Conservation (phyloP, 1,140 invertebrate species). For the Eciton burchellii region DNA sequence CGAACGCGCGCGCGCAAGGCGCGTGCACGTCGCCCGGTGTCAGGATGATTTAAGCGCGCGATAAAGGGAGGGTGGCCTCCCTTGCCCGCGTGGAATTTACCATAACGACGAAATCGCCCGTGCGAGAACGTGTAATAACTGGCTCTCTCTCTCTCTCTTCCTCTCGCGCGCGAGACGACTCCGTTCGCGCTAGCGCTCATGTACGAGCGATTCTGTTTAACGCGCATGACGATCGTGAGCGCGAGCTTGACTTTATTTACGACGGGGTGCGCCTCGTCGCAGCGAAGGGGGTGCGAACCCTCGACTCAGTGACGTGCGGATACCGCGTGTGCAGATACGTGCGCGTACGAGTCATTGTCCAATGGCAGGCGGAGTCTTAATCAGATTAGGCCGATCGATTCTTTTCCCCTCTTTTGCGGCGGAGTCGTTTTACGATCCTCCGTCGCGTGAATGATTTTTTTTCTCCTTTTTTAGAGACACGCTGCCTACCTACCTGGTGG, state of each 20-base stretch:
- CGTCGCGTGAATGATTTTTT: slow-evolving; percentile 51
- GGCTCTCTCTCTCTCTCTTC: too few relatives aligned
- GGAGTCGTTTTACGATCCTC: slow-evolving; percentile 50
- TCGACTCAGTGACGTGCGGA: slow-evolving; percentile 11
- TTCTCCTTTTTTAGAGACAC: neutral
- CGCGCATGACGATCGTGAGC: neutral
- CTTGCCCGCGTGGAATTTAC: slow-evolving; percentile 20
- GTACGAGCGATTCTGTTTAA: slow-evolving; percentile 41
- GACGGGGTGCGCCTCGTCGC: slow-evolving; percentile 42
- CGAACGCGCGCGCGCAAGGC: neutral
- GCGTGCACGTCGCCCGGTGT: slow-evolving; percentile 4
- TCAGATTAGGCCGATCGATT: slow-evolving; percentile 77
- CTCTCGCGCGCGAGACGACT: slow-evolving; percentile 3
- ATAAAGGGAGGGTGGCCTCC: slow-evolving; percentile 14
- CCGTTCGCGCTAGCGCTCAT: slow-evolving; percentile 22
- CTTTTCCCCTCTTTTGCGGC: slow-evolving; percentile 56
- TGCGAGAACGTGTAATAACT: slow-evolving; percentile 10
- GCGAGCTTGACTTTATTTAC: slow-evolving; percentile 65
- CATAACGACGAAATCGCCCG: slow-evolving; percentile 18
- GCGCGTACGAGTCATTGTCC: slow-evolving; percentile 38
- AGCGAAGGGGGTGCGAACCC: neutral
- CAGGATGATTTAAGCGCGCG: slow-evolving; percentile 44
- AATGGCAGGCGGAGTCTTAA: slow-evolving; percentile 71
- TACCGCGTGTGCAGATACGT: slow-evolving; percentile 12
- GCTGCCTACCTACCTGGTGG: too few relatives aligned